Evolutionary conservation across 2,113 vertebrate species (phyloP).

Genomic region (Lathamus discolor): DNA sequence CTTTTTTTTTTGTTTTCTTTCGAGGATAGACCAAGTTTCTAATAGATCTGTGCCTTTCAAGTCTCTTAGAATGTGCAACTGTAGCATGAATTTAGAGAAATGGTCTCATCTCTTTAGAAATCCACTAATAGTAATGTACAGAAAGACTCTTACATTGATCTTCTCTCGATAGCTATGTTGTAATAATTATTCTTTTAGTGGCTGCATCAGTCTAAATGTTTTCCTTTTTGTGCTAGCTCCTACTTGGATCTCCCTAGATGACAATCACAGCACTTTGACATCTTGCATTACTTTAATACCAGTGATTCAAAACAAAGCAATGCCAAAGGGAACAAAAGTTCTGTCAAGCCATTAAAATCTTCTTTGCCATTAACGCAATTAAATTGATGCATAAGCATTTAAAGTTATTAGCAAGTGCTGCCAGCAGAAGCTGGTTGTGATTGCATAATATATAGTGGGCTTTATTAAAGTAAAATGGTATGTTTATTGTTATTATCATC

Average conservation of each 20-base stretch:
- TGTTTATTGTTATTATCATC: slow-evolving; percentile 56
- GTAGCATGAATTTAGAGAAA: slow-evolving; percentile 43
- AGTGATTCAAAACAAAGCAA: slow-evolving; percentile 64
- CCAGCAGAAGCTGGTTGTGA: slow-evolving; percentile 43
- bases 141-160: slow-evolving; percentile 32
- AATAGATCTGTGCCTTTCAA: slow-evolving; percentile 15
- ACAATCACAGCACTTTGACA: slow-evolving; percentile 69
- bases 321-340: slow-evolving; percentile 66
- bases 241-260: slow-evolving; percentile 61
- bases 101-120: slow-evolving; percentile 31
- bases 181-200: slow-evolving; percentile 67
- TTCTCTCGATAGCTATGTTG: slow-evolving; percentile 36
- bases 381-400: slow-evolving; percentile 57
- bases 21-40: not conserved
- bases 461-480: slow-evolving; percentile 49
- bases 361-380: slow-evolving; percentile 56
- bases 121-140: slow-evolving; percentile 54
- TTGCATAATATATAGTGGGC: slow-evolving; percentile 49
- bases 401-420: slow-evolving; percentile 55
- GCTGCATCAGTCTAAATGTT: slow-evolving; percentile 69
- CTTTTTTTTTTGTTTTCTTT: not conserved
- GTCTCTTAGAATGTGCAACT: slow-evolving; percentile 10
- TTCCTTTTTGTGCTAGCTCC: slow-evolving; percentile 54
- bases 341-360: slow-evolving; percentile 59
- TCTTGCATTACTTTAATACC: slow-evolving; percentile 64